phyloP scores from a whole-genome alignment of 2,888 invertebrate genomes.

The Himalopsyche kuldschensis region DNA sequence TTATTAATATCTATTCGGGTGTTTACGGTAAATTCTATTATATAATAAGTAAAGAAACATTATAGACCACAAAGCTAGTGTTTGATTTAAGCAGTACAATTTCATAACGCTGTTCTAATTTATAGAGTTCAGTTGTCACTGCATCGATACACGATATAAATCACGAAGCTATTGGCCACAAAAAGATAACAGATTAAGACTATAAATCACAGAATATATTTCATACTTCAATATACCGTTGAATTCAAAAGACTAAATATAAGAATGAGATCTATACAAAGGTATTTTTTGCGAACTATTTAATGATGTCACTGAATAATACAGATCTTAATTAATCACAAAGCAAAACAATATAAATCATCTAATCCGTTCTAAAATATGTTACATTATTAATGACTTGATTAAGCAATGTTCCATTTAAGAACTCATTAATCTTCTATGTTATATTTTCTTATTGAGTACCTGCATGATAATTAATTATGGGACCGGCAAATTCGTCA shows the following conservation, averaged over 20 bases:
- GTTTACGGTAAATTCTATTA: no score
- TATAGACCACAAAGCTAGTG: no score
- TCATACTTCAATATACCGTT: no score
- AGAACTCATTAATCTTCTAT: background rate
- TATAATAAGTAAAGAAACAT: no score
- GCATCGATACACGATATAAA: no score
- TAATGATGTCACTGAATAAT: background rate
- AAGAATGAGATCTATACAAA: background rate
- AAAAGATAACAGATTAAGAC: no score
- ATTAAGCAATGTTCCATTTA: background rate
- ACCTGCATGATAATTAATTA: background rate
- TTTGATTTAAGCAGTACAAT: no score
- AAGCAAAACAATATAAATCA: background rate
- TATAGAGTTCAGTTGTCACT: no score
- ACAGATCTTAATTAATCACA: background rate
- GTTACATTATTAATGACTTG: background rate
- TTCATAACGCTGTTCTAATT: no score
- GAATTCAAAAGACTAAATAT: background rate
- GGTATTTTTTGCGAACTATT: background rate
- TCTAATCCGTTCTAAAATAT: background rate
- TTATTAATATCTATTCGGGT: no score
- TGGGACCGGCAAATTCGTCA: background rate
- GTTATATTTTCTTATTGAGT: background rate
- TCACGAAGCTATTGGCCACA: no score
- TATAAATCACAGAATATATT: no score